Evolutionary conservation across 2,113 vertebrate genomes (phyloP).

Genomic region (Neotragus moschatus): DNA sequence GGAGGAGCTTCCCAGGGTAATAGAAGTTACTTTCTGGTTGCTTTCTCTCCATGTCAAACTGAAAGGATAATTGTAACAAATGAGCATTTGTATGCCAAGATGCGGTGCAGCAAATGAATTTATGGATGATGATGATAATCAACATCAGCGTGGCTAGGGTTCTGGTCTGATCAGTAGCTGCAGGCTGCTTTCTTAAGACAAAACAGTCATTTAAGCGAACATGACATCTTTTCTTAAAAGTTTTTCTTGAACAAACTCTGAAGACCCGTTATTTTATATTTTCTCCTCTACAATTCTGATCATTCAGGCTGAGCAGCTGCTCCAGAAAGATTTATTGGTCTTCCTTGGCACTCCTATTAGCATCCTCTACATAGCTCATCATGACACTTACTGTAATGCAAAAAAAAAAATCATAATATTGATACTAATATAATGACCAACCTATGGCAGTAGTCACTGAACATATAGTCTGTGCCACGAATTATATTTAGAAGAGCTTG

Average conservation of each 20-base stretch:
- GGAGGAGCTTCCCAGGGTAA: slow-evolving; percentile 24
- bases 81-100: slow-evolving; percentile 8
- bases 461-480: not conserved
- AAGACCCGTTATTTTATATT: not conserved
- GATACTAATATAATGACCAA: not conserved
- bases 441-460: not conserved
- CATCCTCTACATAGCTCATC: not conserved
- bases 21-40: slow-evolving; percentile 34
- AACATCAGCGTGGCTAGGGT: not conserved
- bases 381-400: not conserved
- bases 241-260: not conserved
- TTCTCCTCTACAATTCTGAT: not conserved
- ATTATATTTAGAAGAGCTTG: not conserved
- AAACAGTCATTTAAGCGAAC: not conserved
- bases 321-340: not conserved
- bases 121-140: slow-evolving; percentile 33
- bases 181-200: not conserved
- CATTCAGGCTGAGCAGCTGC: not conserved
- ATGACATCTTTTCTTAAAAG: not conserved
- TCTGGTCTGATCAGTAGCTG: not conserved
- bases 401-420: not conserved
- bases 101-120: slow-evolving; percentile 1
- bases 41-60: slow-evolving; percentile 53
- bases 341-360: not conserved
- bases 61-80: slow-evolving; percentile 61